Base-by-base conservation (phyloP, 1,140 invertebrate species). In the Nebria ingens region DNA sequence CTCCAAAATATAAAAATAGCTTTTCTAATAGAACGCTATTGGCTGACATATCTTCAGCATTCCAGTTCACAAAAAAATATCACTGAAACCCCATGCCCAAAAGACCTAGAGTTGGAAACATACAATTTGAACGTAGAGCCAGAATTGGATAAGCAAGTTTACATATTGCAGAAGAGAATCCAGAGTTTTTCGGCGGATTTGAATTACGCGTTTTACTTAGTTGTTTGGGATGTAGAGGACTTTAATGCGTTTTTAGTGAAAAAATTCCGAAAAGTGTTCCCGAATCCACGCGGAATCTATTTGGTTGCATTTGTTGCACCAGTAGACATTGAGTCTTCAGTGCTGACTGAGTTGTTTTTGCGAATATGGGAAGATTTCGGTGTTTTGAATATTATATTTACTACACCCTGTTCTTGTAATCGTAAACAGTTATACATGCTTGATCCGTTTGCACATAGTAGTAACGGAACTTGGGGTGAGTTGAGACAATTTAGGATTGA, bases 381-480 rank as follows among this genome's bases (percentile, higher is more conserved):
- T 19, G 52, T 56, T 17, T 13, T 15, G 9, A 38, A 45, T n/a
- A 40, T 23, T 12, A 20, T 56, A 2, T 21, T 56, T 13, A 15
- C 11, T 13, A 13, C 40, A 45, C 38, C 51, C 1, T 56, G 56
- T 34, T 19, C 19, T 11, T 19, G 23, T 13, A 3, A 53, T 11
- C 19, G 6, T 11, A 25, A 6, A 19, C 2, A 22, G 34, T 38
- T 29, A 61, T 63, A 1, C 38, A 57, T 13, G 25, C 20, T 6
- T 51, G 53, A 3, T 50, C 40, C 57, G 4, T 52, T 62, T 21
- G 53, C 21, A 2, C n/a, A n/a, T n/a, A 64, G 71, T 54, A 3
- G 9, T 9, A 45, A 45, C 17, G 40, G 40, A 45, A 45, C 9
- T 17, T 45, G 40, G 40, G 40, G 40, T 11, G 6, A 12, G 4